Percentiles rank a stretch among this genome's conserved stretches.
Conservation (phyloP, 1,140 invertebrate species). For the Maniola jurtina region DNA sequence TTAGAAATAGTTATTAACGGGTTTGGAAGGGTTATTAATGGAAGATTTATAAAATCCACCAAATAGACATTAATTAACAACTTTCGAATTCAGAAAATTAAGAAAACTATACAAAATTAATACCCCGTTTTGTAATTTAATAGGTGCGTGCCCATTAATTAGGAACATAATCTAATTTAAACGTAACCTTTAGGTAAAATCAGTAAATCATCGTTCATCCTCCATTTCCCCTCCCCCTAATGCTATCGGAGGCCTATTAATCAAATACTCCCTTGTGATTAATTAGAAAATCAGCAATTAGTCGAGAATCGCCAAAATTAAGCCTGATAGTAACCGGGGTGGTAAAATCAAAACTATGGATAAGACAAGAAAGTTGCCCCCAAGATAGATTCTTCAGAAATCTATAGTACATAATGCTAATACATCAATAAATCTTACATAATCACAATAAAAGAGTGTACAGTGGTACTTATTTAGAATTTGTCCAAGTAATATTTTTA, state of each 20-base stretch:
- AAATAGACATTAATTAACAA: no score
- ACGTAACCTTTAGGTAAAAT: constrained; percentile 49
- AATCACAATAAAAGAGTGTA: no score
- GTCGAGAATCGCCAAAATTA: constrained; percentile 42
- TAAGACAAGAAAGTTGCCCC: no score
- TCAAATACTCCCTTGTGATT: constrained; percentile 70
- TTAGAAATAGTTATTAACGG: no score
- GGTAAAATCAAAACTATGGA: constrained; percentile 6
- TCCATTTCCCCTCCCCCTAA: constrained; percentile 18
- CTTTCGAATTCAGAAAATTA: background rate
- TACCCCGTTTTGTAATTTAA: background rate
- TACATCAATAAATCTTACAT: no score
- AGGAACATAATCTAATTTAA: constrained; percentile 22
- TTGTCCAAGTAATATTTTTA: no score
- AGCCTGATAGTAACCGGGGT: constrained; percentile 18
- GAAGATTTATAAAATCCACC: no score
- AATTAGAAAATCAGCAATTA: constrained; percentile 75
- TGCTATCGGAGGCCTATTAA: constrained; percentile 66
- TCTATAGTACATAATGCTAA: no score
- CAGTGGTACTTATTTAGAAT: no score
- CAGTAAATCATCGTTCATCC: constrained; percentile 55
- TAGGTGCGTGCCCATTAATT: constrained; percentile 12
- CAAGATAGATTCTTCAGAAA: background rate
- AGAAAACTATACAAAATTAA: background rate
- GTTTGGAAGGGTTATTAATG: no score